These are phyloP conservation scores for Trachops cirrhosus DNA, from an alignment of 2,797 vertebrate genomes.

Conservation along the genomic window DNA sequence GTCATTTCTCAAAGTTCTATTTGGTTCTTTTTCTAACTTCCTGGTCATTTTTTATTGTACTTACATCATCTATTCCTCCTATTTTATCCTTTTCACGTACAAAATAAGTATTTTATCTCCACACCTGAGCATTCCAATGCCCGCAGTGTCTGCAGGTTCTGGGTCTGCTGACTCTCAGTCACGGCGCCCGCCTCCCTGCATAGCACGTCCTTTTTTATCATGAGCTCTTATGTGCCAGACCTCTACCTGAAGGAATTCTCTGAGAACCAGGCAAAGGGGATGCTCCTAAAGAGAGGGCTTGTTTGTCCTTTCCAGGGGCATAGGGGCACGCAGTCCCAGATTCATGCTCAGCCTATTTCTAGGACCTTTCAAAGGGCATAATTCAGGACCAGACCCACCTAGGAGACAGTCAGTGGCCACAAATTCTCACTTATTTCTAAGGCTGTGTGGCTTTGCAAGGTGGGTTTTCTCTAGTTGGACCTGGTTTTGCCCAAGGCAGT, in stretches of 20 bases:
- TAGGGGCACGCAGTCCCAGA: neutral
- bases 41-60: neutral
- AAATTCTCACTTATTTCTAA: neutral
- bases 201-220: neutral
- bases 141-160: accelerated
- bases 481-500: neutral
- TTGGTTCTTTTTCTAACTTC: conserved; percentile 1
- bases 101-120: neutral
- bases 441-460: neutral
- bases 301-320: neutral
- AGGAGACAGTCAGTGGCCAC: neutral
- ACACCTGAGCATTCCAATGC: neutral
- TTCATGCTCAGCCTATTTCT: neutral
- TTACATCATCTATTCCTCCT: neutral
- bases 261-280: neutral
- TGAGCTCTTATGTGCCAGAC: neutral
- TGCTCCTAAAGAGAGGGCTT: neutral
- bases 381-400: neutral
- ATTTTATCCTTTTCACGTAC: neutral
- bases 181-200: neutral
- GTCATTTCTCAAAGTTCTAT: neutral
- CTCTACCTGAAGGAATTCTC: neutral
- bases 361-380: neutral
- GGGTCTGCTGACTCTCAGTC: neutral
- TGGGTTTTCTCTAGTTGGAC: neutral